Evolutionary conservation across 2,888 invertebrate species (phyloP), one percentile per base, ranked within the genome.

Genomic region (Pachycephus smyrnensis): DNA sequence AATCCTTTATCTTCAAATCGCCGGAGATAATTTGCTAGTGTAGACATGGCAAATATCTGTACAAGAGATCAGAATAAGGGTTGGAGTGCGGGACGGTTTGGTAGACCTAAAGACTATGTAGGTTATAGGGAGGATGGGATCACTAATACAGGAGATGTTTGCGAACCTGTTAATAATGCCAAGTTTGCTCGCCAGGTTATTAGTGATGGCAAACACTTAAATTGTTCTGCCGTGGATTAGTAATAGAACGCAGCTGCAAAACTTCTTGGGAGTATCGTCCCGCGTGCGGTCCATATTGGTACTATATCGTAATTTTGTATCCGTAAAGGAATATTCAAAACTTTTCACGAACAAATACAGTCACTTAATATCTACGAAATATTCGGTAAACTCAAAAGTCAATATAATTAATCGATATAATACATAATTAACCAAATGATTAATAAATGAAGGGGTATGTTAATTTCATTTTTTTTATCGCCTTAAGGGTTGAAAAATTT

Each of bases 131-230:
- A 73, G 79, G 82, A 82, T 77, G 86, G 84, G 86, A 90, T 90
- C 89, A 87, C 89, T 89, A 88, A 90, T 90, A 89, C 87, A 86
- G 85, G 82, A 87, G 88, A 87, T 90, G 90, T 90, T 89, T 90
- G 89, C 89, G 80, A 86, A 89, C 90, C 90, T 90, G 90, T 90
- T 90, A 90, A 90, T 90, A 90, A 90, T 90, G 89, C 88, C 86
- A 85, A 85, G 90, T 90, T 90, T 90, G 85, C 88, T 87, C 88
- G 86, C 84, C 86, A 86, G 88, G 89, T 90, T 90, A 90, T 90
- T 90, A 90, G 89, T 84, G 87, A 88, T 87, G 88, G 90, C 90
- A 90, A 90, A 90, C 90, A 90, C 87, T 87, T 89, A 88, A 89
- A 90, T 90, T 89, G 88, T 90, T 88, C 86, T 82, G 80, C 76